A percentile compares a stretch with the other conserved stretches of the same genome.
Conservation (phyloP, 2,797 vertebrate species). For the Darevskia nairensis region DNA sequence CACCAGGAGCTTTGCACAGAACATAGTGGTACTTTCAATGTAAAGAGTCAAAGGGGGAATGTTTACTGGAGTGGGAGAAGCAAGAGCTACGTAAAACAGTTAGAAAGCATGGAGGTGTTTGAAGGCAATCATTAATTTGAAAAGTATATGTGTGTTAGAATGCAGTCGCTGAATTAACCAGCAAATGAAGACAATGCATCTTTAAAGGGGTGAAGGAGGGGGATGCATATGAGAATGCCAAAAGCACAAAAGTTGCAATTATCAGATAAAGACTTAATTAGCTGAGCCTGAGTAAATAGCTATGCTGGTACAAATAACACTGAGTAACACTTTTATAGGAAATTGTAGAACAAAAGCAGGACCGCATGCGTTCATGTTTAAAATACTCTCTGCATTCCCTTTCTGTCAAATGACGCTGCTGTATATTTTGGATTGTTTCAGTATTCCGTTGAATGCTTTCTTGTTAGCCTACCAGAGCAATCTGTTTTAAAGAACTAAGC, state of each 20-base stretch:
- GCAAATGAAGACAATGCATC: background rate
- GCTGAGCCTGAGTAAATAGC: slow-evolving; percentile 21
- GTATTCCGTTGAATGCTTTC: slow-evolving; percentile 12
- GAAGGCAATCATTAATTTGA: background rate
- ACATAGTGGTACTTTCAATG: background rate
- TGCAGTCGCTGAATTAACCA: slow-evolving; percentile 31
- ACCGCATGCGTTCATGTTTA: background rate
- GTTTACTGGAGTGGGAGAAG: slow-evolving; percentile 19
- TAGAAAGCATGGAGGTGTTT: slow-evolving; percentile 22
- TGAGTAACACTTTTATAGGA: background rate
- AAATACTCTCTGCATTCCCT: slow-evolving; percentile 1
- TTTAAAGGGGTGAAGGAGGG: slow-evolving; percentile 17
- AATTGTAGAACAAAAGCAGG: slow-evolving; percentile 12
- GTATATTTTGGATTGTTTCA: background rate
- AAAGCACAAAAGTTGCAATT: slow-evolving; percentile 35
- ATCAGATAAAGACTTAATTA: slow-evolving; percentile 22
- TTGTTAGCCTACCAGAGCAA: background rate
- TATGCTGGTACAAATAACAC: background rate
- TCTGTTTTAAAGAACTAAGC: slow-evolving; percentile 8
- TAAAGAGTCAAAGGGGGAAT: slow-evolving; percentile 2
- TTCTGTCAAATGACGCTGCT: slow-evolving; percentile 4
- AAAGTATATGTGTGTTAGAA: slow-evolving; percentile 8
- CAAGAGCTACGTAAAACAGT: background rate
- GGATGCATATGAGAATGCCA: background rate
- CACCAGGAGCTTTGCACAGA: background rate